Base-by-base conservation (phyloP, 53 echinoderm and acorn worm genomes). In the Echinarachnius parma region DNA sequence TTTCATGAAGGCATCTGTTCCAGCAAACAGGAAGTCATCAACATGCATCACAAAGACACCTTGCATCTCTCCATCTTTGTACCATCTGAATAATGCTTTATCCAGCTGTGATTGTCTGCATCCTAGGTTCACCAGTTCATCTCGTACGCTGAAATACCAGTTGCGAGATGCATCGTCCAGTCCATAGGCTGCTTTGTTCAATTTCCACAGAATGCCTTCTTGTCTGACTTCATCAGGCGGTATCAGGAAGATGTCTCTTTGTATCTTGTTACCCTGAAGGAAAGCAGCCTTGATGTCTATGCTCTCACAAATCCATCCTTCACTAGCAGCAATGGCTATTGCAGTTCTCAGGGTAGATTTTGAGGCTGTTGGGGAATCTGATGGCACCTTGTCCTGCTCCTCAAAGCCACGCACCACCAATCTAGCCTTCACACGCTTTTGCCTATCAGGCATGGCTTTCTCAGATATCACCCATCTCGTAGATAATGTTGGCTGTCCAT, bases 321-420 rank as follows among this genome's bases (percentile, higher is more conserved):
- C 81, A 75, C 81, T 62, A 1, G 81, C 82, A 13, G 57, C 64
- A 22, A 82, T 54, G 11, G 82, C 82, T 52, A 82, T 53, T 5
- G 53, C 65, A 21, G 58, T 23, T 76, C 76, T 82, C 21, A 82
- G 34, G 20, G 54, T 64, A 52, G 81, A 80, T 20, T 80, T 80
- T 20, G 81, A 27, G 11, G 81, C 81, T 31, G 81, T 81, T 21
- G 72, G 81, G 34, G 81, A 82, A 22, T 82, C 82, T 68, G 82
- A 48, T 7, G 61, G 72, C 3, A 81, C 54, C 14, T 60, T 35
- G 10, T 74, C 61, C 26, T 74, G 49, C 26, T 82, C 83, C 47
- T 82, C 83, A 77, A 82, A 82, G 5, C 83, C 77, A 33, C 59
- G 33, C 7, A 62, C 76, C 16, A 76, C 76, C 34, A 82, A 53